A percentile compares a stretch with the other conserved stretches of the same genome.
Evolutionary conservation across 2,113 vertebrate genomes (phyloP).

Genomic region (Psilopogon haemacephalus): DNA sequence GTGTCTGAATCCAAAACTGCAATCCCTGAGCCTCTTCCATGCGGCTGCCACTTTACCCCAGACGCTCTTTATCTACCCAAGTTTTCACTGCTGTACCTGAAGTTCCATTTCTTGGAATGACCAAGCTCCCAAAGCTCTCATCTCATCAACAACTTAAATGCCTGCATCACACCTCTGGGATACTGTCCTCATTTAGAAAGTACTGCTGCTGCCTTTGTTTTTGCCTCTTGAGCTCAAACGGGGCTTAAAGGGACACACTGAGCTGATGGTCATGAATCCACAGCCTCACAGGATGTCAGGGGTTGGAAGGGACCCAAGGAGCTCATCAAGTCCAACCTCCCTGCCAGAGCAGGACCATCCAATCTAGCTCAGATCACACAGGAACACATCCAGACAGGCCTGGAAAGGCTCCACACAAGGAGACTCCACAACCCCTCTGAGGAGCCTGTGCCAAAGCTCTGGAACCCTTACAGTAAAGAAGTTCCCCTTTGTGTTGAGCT

Average conservation of each 20-base stretch:
- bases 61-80: neutral
- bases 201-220: neutral
- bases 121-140: neutral
- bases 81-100: neutral
- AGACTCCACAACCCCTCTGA: no score
- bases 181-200: neutral
- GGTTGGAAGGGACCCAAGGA: no score
- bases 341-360: no score
- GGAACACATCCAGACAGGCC: no score
- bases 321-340: no score
- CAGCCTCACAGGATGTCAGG: no score
- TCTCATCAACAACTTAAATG: neutral
- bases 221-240: neutral
- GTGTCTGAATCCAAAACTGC: constrained; percentile 4
- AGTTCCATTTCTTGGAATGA: neutral
- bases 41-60: neutral
- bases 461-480: no score
- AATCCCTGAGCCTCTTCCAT: neutral
- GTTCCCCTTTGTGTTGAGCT: no score
- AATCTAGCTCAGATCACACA: no score
- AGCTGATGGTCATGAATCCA: neutral
- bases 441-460: no score
- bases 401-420: no score
- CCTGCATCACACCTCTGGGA: neutral
- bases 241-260: neutral